phyloP scores from a whole-genome alignment of 1,140 invertebrate species.

The Drosophila rufa region DNA sequence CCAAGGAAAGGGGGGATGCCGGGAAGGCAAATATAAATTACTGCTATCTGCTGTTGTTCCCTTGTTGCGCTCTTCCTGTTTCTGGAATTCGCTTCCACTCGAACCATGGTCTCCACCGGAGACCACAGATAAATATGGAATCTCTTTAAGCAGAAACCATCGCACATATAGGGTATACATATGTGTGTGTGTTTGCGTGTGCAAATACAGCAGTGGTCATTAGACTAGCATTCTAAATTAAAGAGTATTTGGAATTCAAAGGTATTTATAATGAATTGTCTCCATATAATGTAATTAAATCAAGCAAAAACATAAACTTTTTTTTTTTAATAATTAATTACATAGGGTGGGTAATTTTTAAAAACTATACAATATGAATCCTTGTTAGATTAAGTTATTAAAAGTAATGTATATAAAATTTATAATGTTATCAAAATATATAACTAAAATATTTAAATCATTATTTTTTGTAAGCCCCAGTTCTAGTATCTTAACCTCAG shows the following conservation, averaged over 20 bases:
- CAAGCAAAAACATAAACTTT: too few species aligned
- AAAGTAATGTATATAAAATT: too few species aligned
- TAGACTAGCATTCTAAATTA: neutral
- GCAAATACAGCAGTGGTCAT: neutral
- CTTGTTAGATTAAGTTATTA: neutral
- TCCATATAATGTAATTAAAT: too few species aligned
- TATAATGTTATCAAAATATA: too few species aligned
- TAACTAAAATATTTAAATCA: too few species aligned
- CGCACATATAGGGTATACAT: neutral
- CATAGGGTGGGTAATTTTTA: too few species aligned
- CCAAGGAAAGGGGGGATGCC: constrained; percentile 1
- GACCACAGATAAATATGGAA: constrained; percentile 7
- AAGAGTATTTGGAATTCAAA: neutral
- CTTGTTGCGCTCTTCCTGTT: constrained; percentile 16
- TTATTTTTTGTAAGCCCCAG: neutral
- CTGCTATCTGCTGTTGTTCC: constrained; percentile 11
- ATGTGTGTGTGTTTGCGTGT: neutral
- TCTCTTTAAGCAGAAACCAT: neutral
- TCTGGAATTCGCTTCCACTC: neutral
- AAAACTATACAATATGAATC: too few species aligned
- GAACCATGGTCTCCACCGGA: constrained; percentile 10
- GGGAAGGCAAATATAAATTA: constrained; percentile 9
- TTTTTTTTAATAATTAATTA: too few species aligned
- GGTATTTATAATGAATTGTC: too few species aligned
- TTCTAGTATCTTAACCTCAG: neutral